phyloP scores from a whole-genome alignment of 2,113 vertebrate species.

The Prochilodus magdalenae region DNA sequence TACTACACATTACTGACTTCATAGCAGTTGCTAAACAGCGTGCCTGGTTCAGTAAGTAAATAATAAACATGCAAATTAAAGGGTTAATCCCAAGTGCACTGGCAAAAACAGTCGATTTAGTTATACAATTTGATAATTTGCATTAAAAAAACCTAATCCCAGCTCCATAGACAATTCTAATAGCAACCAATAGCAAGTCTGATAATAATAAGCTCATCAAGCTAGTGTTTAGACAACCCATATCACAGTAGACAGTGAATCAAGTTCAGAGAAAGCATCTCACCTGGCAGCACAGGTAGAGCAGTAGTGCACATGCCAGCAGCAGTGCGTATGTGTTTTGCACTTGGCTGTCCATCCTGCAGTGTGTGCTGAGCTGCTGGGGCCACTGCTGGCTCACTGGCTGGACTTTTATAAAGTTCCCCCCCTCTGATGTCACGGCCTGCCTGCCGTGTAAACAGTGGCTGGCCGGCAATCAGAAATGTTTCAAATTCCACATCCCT shows the following conservation, averaged over 20 bases:
- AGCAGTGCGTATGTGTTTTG: constrained; percentile 54
- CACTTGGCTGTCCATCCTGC: constrained; percentile 67
- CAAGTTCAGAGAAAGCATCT: constrained; percentile 50
- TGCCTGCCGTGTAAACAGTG: constrained; percentile 78
- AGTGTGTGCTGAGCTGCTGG: constrained; percentile 55
- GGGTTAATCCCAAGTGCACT: constrained; percentile 11
- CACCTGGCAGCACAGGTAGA: constrained; percentile 74
- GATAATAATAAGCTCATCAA: neutral
- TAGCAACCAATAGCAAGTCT: neutral
- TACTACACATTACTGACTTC: no score
- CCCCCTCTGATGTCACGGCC: constrained; percentile 78
- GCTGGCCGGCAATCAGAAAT: constrained; percentile 75
- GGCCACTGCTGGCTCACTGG: constrained; percentile 66
- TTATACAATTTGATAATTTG: no score
- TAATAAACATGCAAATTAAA: neutral
- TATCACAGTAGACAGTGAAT: constrained; percentile 4
- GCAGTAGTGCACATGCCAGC: constrained; percentile 62
- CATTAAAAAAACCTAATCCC: no score
- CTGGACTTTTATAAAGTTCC: constrained; percentile 78
- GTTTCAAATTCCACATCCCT: constrained; percentile 80
- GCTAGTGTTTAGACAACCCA: constrained; percentile 3
- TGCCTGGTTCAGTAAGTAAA: no score
- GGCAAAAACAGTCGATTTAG: no score
- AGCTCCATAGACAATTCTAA: no score
- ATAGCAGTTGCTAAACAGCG: no score